phyloP scores from a whole-genome alignment of 2,888 invertebrate species.

The Drosophila helvetica region DNA sequence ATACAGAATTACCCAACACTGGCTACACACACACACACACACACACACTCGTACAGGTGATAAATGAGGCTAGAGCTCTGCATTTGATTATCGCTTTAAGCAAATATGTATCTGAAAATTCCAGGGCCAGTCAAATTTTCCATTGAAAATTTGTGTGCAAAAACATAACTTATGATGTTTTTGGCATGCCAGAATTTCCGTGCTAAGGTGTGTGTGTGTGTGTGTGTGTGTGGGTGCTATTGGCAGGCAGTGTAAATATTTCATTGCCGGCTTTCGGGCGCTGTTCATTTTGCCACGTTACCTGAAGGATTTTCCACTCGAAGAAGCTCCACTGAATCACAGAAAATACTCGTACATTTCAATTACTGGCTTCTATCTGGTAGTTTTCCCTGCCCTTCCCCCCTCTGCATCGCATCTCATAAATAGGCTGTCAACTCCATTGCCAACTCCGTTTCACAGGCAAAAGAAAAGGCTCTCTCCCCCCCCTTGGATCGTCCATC shows the following conservation, averaged over 20 bases:
- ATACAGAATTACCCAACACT: constrained; percentile 21
- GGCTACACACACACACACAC: constrained; percentile 1
- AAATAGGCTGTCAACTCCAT: constrained; percentile 31
- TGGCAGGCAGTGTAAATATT: constrained; percentile 46
- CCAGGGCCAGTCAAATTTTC: constrained; percentile 32
- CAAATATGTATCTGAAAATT: constrained; percentile 31
- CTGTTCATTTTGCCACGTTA: constrained; percentile 18
- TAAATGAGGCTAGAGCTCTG: constrained; percentile 62
- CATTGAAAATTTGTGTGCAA: constrained; percentile 52
- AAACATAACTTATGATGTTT: constrained; percentile 54
- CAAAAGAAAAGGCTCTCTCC: not conserved
- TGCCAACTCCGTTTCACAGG: constrained; percentile 28
- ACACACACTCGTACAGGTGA: constrained; percentile 38
- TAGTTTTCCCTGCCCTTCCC: not conserved
- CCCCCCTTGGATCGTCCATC: too few relatives aligned
- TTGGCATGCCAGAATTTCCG: constrained; percentile 53
- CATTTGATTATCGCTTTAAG: constrained; percentile 70
- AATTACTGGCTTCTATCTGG: constrained; percentile 15
- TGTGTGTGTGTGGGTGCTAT: constrained; percentile 39
- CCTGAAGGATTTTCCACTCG: constrained; percentile 8
- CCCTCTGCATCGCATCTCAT: not conserved
- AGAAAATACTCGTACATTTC: constrained; percentile 18
- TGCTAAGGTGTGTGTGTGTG: constrained; percentile 32
- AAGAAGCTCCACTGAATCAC: constrained; percentile 17
- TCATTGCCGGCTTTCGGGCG: constrained; percentile 44